Evolutionary conservation across 2,888 invertebrate species (phyloP), one percentile per base, ranked within the genome.

Genomic region (Sphaeridia pumilis): DNA sequence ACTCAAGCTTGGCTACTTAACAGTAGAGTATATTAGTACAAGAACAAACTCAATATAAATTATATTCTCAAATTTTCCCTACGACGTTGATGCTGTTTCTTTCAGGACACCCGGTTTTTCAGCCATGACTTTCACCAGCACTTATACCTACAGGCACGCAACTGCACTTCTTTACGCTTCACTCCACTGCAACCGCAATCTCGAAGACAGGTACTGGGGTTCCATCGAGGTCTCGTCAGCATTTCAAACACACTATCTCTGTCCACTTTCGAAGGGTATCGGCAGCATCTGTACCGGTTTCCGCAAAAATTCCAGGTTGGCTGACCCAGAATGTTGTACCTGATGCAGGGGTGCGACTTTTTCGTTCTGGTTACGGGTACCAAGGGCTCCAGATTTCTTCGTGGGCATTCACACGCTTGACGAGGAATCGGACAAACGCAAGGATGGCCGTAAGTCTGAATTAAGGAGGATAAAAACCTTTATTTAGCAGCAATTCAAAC

Each of bases 381-480:
- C 5, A 38, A 17, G 5, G 38, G 38, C 17, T 38, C 38, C 20
- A 38, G 38, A 38, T 17, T 20, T 38, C 17, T 38, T 38, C 12
- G 10, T 5, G 5, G 4, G 17, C 38, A 38, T 14, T 20, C 12
- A 17, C 38, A 12, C 31, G 2, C 25, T 25, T 35, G n/a, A 22
- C 10, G n/a, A n/a, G n/a, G 35, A 7, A 25, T 4, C 3, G 28
- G 10, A 12, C 46, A 31, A 4, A 34, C 34, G 28, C 25, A 17
- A 7, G 46, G 46, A 14, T 46, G 46, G 4, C 38, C 28, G 22
- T 38, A 52, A 17, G 41, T 42, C 21, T 34, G 21, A n/a, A n/a
- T n/a, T n/a, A n/a, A n/a, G n/a, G n/a, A n/a, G n/a, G n/a, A n/a
- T n/a, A n/a, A n/a, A n/a, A n/a, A n/a, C n/a, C n/a, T n/a, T n/a